Evolutionary conservation across 2,113 vertebrate genomes (phyloP).

Genomic region (Salvelinus alpinus): DNA sequence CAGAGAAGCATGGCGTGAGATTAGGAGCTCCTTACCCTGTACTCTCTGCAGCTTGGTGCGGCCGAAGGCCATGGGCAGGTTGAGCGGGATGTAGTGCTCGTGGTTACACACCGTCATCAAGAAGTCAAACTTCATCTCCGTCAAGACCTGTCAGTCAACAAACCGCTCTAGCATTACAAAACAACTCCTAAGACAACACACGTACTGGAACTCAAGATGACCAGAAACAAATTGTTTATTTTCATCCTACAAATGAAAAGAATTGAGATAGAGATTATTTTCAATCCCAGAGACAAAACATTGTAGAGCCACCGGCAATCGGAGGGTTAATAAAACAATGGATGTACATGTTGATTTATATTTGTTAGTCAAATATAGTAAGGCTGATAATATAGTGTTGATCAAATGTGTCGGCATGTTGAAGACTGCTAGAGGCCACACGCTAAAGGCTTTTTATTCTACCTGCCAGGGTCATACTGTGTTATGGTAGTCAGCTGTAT

Average conservation of each 20-base stretch:
- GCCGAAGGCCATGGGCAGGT: slow-evolving; percentile 93
- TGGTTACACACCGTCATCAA: slow-evolving; percentile 91
- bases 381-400: background rate
- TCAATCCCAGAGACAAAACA: background rate
- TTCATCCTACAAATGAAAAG: too few species aligned
- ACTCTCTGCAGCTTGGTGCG: slow-evolving; percentile 89
- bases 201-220: too few species aligned
- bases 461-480: too few species aligned
- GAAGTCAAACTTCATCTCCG: slow-evolving; percentile 96
- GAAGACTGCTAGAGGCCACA: too few species aligned
- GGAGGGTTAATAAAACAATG: background rate
- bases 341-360: background rate
- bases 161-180: background rate
- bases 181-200: too few species aligned
- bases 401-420: background rate
- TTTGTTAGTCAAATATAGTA: slow-evolving; percentile 50
- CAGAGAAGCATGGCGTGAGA: background rate
- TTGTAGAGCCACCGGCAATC: background rate
- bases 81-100: slow-evolving; percentile 96
- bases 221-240: too few species aligned
- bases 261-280: too few species aligned
- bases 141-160: slow-evolving; percentile 77
- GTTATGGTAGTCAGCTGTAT: too few species aligned
- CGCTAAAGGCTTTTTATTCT: too few species aligned
- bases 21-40: slow-evolving; percentile 78